These are phyloP conservation scores for Otocyon megalotis DNA, from an alignment of 2,113 vertebrate species.

Conservation along the genomic window DNA sequence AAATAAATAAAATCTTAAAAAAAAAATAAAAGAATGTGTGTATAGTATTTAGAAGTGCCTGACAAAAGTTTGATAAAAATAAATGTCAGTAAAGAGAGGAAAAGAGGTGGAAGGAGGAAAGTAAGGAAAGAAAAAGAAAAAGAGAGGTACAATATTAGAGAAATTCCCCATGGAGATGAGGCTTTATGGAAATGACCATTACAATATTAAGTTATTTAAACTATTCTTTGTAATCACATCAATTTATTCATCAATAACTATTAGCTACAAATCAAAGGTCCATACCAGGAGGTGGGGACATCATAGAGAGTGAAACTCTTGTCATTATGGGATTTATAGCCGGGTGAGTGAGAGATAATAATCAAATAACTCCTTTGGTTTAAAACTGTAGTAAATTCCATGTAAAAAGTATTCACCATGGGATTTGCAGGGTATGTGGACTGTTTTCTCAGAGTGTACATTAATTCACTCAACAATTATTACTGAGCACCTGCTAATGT, in stretches of 20 bases:
- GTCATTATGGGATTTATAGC: background rate
- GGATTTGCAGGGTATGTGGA: background rate
- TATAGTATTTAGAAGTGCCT: background rate
- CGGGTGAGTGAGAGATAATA: background rate
- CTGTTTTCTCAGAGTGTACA: background rate
- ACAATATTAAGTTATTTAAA: background rate
- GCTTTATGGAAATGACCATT: background rate
- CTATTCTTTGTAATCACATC: background rate
- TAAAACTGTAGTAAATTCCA: background rate
- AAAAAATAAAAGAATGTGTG: background rate
- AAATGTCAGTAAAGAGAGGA: background rate
- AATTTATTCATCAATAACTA: background rate
- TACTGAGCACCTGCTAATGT: background rate
- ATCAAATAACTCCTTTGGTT: background rate
- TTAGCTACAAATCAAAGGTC: background rate
- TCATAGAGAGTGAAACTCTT: background rate
- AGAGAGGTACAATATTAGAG: background rate
- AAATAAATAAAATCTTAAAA: background rate
- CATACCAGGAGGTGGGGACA: background rate
- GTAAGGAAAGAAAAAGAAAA: background rate
- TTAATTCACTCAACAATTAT: background rate
- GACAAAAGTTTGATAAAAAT: background rate
- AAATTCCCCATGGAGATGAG: background rate
- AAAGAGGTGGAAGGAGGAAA: background rate
- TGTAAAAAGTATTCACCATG: background rate